Conservation (phyloP, 2,888 invertebrate genomes). For the Agrochola macilenta region DNA sequence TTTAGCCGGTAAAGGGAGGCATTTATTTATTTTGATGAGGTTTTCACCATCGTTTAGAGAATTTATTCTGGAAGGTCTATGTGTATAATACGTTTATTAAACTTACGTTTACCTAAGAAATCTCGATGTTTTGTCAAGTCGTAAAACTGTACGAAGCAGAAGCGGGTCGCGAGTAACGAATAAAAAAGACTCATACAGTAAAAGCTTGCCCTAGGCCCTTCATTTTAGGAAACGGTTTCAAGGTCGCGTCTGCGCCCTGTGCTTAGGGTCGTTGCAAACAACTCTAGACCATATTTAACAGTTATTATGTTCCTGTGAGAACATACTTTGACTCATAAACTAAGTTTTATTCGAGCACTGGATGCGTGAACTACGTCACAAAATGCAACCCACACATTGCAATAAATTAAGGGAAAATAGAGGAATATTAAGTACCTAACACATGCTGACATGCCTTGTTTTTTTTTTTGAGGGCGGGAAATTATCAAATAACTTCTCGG, state of each 20-base stretch:
- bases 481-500: no score
- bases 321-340: background rate
- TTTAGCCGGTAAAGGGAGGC: no score
- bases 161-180: background rate
- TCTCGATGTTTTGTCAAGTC: no score
- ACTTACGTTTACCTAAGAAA: no score
- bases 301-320: background rate
- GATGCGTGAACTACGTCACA: slow-evolving; percentile 16
- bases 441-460: background rate
- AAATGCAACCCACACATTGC: background rate
- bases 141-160: no score
- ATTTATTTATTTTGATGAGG: no score
- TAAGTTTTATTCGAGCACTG: background rate
- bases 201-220: background rate
- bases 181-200: background rate
- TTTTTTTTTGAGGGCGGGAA: no score
- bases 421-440: background rate
- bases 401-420: background rate
- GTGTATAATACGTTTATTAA: no score
- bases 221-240: slow-evolving; percentile 14
- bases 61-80: no score
- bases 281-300: background rate
- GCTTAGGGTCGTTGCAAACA: background rate
- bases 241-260: slow-evolving; percentile 39
- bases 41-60: no score